phyloP scores from a whole-genome alignment of 1,140 invertebrate species.

The Pseudomyrmex cubaensis region DNA sequence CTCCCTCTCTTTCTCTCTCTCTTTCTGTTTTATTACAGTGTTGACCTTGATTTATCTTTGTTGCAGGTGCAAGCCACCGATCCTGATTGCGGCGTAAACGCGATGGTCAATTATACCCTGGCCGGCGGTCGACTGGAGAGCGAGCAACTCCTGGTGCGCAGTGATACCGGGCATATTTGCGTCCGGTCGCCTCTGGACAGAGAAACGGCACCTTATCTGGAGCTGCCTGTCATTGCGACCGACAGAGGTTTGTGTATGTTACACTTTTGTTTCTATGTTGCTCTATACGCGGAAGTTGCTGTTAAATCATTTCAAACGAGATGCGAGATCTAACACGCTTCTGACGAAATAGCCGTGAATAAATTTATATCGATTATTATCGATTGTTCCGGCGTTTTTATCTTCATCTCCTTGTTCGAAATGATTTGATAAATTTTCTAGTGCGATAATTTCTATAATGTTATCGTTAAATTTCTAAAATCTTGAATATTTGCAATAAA shows the following conservation, averaged over 20 bases:
- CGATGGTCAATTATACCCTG: constrained; percentile 96
- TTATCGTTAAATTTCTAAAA: background rate
- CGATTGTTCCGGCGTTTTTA: background rate
- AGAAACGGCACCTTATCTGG: constrained; percentile 93
- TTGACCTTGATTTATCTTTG: constrained; percentile 46
- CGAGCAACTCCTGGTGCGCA: constrained; percentile 92
- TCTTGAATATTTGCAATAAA: background rate
- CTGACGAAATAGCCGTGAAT: background rate
- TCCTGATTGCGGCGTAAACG: constrained; percentile 97
- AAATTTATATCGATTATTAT: background rate
- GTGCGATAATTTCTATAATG: background rate
- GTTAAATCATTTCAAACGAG: background rate
- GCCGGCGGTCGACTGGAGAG: constrained; percentile 89
- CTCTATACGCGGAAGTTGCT: background rate
- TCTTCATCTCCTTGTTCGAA: background rate
- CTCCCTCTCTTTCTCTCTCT: background rate
- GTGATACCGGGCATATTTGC: constrained; percentile 95
- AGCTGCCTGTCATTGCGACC: constrained; percentile 97
- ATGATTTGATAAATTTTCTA: background rate
- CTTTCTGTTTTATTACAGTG: constrained; percentile 10
- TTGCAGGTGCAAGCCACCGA: constrained; percentile 96
- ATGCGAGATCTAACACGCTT: background rate
- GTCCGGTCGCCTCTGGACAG: constrained; percentile 93
- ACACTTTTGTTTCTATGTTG: constrained; percentile 17
- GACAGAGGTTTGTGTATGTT: constrained; percentile 92